Evolutionary conservation across 1,140 invertebrate genomes (phyloP), one percentile per base, ranked within the genome.

Genomic region (Drosophila simulans): DNA sequence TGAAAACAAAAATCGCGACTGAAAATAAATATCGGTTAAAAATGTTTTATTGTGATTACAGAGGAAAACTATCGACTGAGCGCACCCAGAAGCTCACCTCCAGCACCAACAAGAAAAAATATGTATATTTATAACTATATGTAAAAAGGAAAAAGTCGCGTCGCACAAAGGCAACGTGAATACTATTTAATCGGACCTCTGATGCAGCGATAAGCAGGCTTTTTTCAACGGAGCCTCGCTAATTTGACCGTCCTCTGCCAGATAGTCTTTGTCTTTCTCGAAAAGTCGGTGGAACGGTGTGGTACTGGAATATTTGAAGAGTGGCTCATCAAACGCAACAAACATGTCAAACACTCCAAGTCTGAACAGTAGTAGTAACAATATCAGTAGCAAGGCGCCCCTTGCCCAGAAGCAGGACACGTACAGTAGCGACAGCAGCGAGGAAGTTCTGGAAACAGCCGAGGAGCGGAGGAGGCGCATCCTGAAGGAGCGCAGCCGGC

Each of bases 381-480:
- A 76, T 62, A 31, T 31, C 31, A 90, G 63, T 68, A 89, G 63
- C 74, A 78, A 70, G 56, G 73, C 78, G 64, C 73, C 80, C 35
- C 69, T 68, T 27, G 66, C 80, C 39, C 70, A 71, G 25, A 82
- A 83, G 49, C 66, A 85, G 46, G 80, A 86, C 49, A 88, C 91
- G 5, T 92, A 88, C 70, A 95, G 95, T 43, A 95, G 95, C 40
- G 95, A 95, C 91, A 95, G 95, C 82, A 95, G 95, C 81, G 90
- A 96, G 83, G 95, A 96, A 91, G 95, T 94, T 80, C 93, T 94
- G 70, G 95, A 95, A 75, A 92, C 93, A 17, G 94, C 81, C 7
- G 90, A 95, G 91, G 94, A 95, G 77, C 93, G 94, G 62, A 93
- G 94, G 75, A 92, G 95, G 71, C 93, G 94, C 73, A 93, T 95